Base-by-base conservation (phyloP, 2,888 invertebrate genomes). In the Boloria euphrosyne region DNA sequence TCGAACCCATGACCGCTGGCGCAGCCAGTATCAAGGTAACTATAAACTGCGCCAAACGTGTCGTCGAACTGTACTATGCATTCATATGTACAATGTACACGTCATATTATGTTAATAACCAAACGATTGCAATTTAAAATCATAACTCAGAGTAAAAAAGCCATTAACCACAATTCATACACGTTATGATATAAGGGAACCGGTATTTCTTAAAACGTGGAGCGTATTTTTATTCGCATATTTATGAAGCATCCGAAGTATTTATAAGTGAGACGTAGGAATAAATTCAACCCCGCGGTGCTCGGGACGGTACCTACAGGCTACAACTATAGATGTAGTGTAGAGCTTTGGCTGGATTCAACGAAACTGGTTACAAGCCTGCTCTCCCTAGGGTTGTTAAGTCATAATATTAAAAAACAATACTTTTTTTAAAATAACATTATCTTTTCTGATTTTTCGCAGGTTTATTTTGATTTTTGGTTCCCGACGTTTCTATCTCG, bases 191-290 rank as follows among this genome's bases (percentile, higher is more conserved):
- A 57, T 46, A 57, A 57, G 13, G 10, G 22, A 27, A 27, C 54
- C 64, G 44, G 54, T 60, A 13, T 55, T 17, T 27, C 16, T 14
- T 13, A 50, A 51, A 59, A 44, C 27, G 44, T 62, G 54, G 50
- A 58, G 58, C 57, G 65, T 43, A 46, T 58, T 59, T 64, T 67
- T 46, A 69, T 59, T 43, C 10, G 43, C 27, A 62, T 62, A 67
- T 69, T 67, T 67, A 69, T 62, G 67, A 69, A 31, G 57, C 50
- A 44, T 64, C 22, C 47, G 53, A 38, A 61, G 22, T 69, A 69
- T 69, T 65, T 69, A 69, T 67, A 59, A 47, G 44, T n/a, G 52
- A 59, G 62, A 46, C 64, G 49, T 64, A 49, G 64, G 52, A 44
- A 66, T 66, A 66, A 62, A 62, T 66, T 46, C 47, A 55, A 47